Evolutionary conservation across 2,113 vertebrate genomes (phyloP), one percentile per base, ranked within the genome.

Genomic region (Saccopteryx bilineata): DNA sequence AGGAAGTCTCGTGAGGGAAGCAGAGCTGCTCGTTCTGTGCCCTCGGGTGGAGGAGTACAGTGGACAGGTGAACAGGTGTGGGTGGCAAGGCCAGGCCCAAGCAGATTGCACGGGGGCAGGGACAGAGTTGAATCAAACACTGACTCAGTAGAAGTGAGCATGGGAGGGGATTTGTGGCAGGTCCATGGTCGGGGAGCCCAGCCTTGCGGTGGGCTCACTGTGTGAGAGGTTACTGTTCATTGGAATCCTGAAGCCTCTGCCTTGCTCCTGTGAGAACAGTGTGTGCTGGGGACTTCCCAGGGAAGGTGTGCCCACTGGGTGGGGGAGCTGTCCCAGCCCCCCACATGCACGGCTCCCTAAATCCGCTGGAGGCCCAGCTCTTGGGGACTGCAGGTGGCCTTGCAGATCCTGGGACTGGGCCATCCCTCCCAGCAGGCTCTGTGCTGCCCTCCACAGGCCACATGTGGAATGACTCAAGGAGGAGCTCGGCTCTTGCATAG

Each of bases 391-490:
- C 18, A 76, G 17, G 52, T 1, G 7, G 79, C 52, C 39, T 7
- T 0, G 24, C 28, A 23, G 76, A 14, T 1, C 2, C 76, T 2
- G 17, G 8, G 68, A 54, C 65, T 14, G 68, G 56, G 23, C 33
- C 10, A 7, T 13, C 31, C 31, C 68, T 33, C 24, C 74, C 31
- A 13, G 8, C 8, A n/a, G 31, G 15, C 65, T 50, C 8, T 24
- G 28, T 18, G 3, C 54, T 23, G 21, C 19, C 0, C 19, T 52
- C 54, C 33, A 7, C 23, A 11, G 0, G 1, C 11, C 26, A 24
- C 0, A 0, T 4, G 17, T 46, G 76, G 31, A 8, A 33, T 0
- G 1, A n/a, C 31, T 2, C n/a, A 0, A 10, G 78, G 9, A 48
- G 39, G 8, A 4, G 15, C 5, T 33, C 26, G 60, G 31, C 39